These are phyloP conservation scores for Gadus macrocephalus DNA, from an alignment of 2,113 vertebrate species.

Conservation along the genomic window DNA sequence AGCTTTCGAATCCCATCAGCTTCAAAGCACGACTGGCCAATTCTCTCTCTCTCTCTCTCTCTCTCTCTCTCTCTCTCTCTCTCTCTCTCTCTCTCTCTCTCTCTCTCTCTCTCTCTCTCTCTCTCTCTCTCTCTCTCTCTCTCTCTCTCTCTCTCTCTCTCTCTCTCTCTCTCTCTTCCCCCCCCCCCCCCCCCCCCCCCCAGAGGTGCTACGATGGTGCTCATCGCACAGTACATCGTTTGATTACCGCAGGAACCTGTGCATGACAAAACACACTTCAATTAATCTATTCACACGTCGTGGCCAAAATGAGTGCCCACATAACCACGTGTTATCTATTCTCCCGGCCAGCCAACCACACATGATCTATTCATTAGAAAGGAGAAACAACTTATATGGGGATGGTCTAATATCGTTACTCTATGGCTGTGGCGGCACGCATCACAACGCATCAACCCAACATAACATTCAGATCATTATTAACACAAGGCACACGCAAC, in stretches of 20 bases:
- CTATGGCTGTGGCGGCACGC: not conserved
- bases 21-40: constrained; percentile 29
- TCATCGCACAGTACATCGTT: too few relatives aligned
- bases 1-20: constrained; percentile 41
- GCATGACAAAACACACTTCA: not conserved
- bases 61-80: too few relatives aligned
- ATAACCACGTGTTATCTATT: too few relatives aligned
- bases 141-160: too few relatives aligned
- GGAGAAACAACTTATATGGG: constrained; percentile 2
- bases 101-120: too few relatives aligned
- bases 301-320: not conserved
- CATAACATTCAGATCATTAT: constrained; percentile 38
- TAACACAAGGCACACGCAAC: not conserved
- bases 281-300: not conserved
- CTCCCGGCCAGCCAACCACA: too few relatives aligned
- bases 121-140: too few relatives aligned
- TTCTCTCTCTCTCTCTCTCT: too few relatives aligned
- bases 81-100: constrained; percentile 11
- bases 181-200: too few relatives aligned
- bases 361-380: not conserved
- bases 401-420: not conserved
- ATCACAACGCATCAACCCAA: not conserved
- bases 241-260: too few relatives aligned
- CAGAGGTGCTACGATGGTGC: too few relatives aligned
- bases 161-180: too few relatives aligned